Base-by-base conservation (phyloP, 2,113 vertebrate genomes). In the Platichthys stellatus region DNA sequence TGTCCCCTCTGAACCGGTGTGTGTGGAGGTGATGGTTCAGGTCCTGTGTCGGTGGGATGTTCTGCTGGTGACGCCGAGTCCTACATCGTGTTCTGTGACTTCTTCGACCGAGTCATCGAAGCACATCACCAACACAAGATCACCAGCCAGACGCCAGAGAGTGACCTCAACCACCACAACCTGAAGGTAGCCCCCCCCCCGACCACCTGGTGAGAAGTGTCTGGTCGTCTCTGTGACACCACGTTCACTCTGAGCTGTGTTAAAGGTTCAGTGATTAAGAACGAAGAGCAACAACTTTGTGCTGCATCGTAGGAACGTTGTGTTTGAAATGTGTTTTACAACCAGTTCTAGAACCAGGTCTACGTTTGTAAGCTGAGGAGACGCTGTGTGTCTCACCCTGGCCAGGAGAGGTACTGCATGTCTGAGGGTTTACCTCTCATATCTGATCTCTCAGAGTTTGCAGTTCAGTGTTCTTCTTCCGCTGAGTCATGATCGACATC, bases 51-150 rank as follows among this genome's bases (percentile, higher is more conserved):
- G 5, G 89, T 92, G 0, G 94, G 93, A 0, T 94, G 94, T 73
- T 68, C 88, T 14, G 94, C 93, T 0, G 94, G 94, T 0, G 94
- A 95, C 57, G 91, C 85, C 1, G 86, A 95, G 76, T 94, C 88
- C 59, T 95, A 95, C 82, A 71, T 93, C 57, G 83, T 95, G 56
- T 95, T 95, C 88, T 94, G 93, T 24, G 90, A 94, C 68, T 93
- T 95, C 69, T 93, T 95, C 4, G 94, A 95, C 71, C 91, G 90
- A 13, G 43, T 95, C 72, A 94, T 95, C 17, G 90, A 93, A 59
- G 85, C 86, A 11, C 88, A 88, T 74, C 94, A 95, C 14, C 63
- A 75, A 54, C 93, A 94, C 84, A 89, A 88, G 65, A 61, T 90
- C 63, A 68, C 43, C 65, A 77, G 54, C 70, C 62, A 31, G 15